A percentile compares a stretch with the other conserved stretches of the same genome.
phyloP scores from a whole-genome alignment of 2,888 invertebrate species.

The Cheilosia soror region DNA sequence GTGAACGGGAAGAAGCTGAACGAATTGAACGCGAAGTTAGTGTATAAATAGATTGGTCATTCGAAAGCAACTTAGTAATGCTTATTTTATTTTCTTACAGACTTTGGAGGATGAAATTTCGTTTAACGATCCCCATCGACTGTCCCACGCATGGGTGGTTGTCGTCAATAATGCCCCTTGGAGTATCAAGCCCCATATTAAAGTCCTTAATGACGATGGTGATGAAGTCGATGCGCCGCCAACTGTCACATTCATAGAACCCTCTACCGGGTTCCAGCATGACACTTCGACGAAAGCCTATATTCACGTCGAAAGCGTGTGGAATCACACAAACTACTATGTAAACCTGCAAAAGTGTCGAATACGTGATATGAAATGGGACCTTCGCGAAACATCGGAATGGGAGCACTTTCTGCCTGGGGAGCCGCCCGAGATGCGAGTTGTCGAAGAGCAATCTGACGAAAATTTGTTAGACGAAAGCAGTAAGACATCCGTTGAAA shows the following conservation, averaged over 20 bases:
- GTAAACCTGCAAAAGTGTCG: slow-evolving; percentile 87
- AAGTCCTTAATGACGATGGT: slow-evolving; percentile 79
- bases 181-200: slow-evolving; percentile 79
- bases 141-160: slow-evolving; percentile 94
- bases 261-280: slow-evolving; percentile 89
- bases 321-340: slow-evolving; percentile 95
- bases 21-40: slow-evolving; percentile 79
- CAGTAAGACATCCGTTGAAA: slow-evolving; percentile 85
- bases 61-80: slow-evolving; percentile 5
- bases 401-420: slow-evolving; percentile 92
- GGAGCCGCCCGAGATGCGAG: slow-evolving; percentile 86
- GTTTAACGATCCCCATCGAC: slow-evolving; percentile 88
- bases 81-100: slow-evolving; percentile 81
- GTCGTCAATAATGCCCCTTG: slow-evolving; percentile 85
- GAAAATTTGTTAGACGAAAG: slow-evolving; percentile 84
- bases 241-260: slow-evolving; percentile 91
- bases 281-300: slow-evolving; percentile 87
- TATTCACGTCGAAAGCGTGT: slow-evolving; percentile 91
- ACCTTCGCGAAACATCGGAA: slow-evolving; percentile 85
- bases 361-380: slow-evolving; percentile 86
- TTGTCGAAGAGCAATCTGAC: slow-evolving; percentile 81
- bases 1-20: slow-evolving; percentile 81
- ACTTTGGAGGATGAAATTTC: slow-evolving; percentile 87
- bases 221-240: slow-evolving; percentile 80
- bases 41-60: not conserved